phyloP scores from a whole-genome alignment of 2,113 vertebrate species.

The Parus major region DNA sequence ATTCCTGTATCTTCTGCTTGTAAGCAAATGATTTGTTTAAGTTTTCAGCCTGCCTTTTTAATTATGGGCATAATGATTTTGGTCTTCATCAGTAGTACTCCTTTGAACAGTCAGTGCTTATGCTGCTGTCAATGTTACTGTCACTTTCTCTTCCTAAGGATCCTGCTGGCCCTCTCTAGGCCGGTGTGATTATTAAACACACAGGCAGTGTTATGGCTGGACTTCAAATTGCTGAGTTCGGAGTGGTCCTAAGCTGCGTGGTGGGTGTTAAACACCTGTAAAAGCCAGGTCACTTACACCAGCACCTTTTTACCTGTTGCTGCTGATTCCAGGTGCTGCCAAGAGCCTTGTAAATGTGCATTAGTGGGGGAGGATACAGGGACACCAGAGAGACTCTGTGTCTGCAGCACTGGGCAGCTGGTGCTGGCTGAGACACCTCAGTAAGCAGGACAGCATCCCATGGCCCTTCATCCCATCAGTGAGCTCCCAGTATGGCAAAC shows the following conservation, averaged over 20 bases:
- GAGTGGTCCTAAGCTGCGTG: neutral
- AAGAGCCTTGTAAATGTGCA: neutral
- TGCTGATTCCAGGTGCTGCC: neutral
- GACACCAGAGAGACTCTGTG: neutral
- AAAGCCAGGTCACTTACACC: neutral
- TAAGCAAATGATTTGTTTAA: constrained; percentile 73
- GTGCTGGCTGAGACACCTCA: neutral
- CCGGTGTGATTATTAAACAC: neutral
- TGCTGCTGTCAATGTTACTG: neutral
- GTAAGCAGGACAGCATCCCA: neutral
- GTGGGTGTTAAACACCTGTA: neutral
- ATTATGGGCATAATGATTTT: neutral
- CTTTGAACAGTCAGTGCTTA: neutral
- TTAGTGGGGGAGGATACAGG: neutral
- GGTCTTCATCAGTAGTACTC: neutral
- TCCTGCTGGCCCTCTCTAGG: neutral
- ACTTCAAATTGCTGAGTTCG: neutral
- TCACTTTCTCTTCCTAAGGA: neutral
- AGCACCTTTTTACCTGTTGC: neutral
- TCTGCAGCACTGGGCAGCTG: neutral
- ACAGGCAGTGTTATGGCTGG: neutral
- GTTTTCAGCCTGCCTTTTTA: neutral
- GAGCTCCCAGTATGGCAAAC: neutral
- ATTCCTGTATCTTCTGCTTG: constrained; percentile 77
- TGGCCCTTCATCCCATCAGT: neutral